Base-by-base conservation (phyloP, 2,888 invertebrate species). In the Coleophora deauratella region DNA sequence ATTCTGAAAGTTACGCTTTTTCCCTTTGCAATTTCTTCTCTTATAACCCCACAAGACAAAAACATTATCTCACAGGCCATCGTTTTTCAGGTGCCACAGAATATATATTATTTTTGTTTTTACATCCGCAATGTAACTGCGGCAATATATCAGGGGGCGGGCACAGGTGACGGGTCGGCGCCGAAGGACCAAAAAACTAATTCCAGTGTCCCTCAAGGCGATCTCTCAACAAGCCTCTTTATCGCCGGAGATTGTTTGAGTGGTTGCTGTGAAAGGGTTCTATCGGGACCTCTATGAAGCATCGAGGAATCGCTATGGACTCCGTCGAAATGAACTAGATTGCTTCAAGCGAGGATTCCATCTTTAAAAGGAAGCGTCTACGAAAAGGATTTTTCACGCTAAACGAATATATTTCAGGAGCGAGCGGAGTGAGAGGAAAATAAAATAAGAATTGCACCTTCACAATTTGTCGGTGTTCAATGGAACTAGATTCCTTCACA, bases 221-320 rank as follows among this genome's bases (percentile, higher is more conserved):
- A 54, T 54, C 55, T 53, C 49, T 52, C 51, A 51, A 46, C 52
- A 41, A 46, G 50, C 37, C 51, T 53, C 43, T 55, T 55, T 55
- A 54, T 55, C 54, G 55, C 41, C 42, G 42, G 46, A 41, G 50
- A 51, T 36, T 37, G 37, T 37, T 35, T 28, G 30, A 13, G 11
- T n/a, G 37, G 8, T 37, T 2, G n/a, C n/a, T 27, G 21, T 35
- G 35, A 21, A 33, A 6, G 12, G 14, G 31, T 31, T 31, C 31
- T 11, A n/a, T 31, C 31, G 31, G 3, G 4, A 6, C 31, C 11
- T n/a, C 10, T n/a, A 21, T 21, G 21, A 21, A 21, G 21, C 21
- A 21, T 21, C 6, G 21, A 21, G 21, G 21, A 21, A 35, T 35
- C 8, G 30, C 31, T n/a, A n/a, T 9, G 28, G 30, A 27, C 30